Base-by-base conservation (phyloP, 2,888 invertebrate species). In the Meiosimyza decipiens region DNA sequence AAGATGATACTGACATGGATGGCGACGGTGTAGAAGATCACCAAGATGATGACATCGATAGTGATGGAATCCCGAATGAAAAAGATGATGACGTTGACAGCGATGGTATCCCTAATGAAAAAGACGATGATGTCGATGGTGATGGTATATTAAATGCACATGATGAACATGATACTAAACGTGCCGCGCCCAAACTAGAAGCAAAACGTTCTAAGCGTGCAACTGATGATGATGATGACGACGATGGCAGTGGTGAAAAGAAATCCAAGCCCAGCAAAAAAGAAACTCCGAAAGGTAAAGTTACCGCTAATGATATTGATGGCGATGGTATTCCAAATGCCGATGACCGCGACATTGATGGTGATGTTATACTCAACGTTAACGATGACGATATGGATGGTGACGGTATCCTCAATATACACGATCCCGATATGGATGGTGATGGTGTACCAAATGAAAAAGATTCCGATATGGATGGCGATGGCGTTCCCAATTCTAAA, bases 251-350 rank as follows among this genome's bases (percentile, higher is more conserved):
- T 9, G 57, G 64, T 63, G 63, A 63, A n/a, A 70, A 75, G 74
- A 82, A 86, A 15, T 68, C 59, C 54, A 79, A 84, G n/a, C 77
- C 77, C 9, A 28, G 28, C 28, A 28, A 22, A 57, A 22, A 57
- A 28, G 18, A 57, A 7, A 12, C 13, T 1, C 3, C 57, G 16
- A 18, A 57, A 22, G 28, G 18, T 22, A 28, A 22, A 22, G 57
- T 13, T 12, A 18, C 57, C 51, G 73, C 72, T 40, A 74, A 77
- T 11, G 79, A 79, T 57, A 79, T 84, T 68, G 87, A 87, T 77
- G 87, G 86, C 80, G 89, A 89, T 76, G 88, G 89, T 28, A 79
- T 82, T 64, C 90, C 90, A 47, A 90, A 90, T 85, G 87, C 86
- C 51, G 78, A 79, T 59, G 79, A 82, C 73, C 79, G 79, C 73